Evolutionary conservation across 2,797 vertebrate species (phyloP).

Genomic region (Nannoperca australis): DNA sequence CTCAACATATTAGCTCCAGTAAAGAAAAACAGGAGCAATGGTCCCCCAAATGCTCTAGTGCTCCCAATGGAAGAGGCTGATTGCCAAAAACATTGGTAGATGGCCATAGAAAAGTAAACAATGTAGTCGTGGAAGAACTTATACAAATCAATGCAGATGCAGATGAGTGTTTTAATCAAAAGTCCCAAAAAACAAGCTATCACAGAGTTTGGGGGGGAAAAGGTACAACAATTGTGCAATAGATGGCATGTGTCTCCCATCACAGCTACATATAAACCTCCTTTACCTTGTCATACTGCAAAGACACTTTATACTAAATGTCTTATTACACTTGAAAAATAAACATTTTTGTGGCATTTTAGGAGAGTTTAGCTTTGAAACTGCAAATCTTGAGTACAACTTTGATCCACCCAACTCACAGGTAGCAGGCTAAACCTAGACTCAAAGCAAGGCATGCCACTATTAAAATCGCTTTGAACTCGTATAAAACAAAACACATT

Average conservation of each 20-base stretch:
- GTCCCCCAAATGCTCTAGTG: background rate
- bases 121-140: background rate
- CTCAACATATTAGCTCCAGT: background rate
- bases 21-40: background rate
- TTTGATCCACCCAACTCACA: conserved; percentile 39
- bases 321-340: conserved; percentile 1
- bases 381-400: background rate
- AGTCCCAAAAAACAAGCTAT: conserved; percentile 6
- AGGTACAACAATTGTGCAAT: background rate
- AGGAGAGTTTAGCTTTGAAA: conserved; percentile 25
- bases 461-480: conserved; percentile 54
- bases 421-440: conserved; percentile 34
- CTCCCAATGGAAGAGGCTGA: background rate
- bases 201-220: background rate
- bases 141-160: conserved; percentile 7
- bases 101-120: background rate
- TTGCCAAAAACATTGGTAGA: background rate
- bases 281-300: background rate
- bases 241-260: background rate
- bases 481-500: conserved; percentile 53
- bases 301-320: conserved; percentile 8
- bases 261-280: background rate
- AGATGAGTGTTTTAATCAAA: conserved; percentile 1
- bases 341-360: conserved; percentile 9
- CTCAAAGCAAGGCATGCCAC: conserved; percentile 41